Evolutionary conservation across 2,888 invertebrate species (phyloP), one percentile per base, ranked within the genome.

Genomic region (Ornithoptera priamus): DNA sequence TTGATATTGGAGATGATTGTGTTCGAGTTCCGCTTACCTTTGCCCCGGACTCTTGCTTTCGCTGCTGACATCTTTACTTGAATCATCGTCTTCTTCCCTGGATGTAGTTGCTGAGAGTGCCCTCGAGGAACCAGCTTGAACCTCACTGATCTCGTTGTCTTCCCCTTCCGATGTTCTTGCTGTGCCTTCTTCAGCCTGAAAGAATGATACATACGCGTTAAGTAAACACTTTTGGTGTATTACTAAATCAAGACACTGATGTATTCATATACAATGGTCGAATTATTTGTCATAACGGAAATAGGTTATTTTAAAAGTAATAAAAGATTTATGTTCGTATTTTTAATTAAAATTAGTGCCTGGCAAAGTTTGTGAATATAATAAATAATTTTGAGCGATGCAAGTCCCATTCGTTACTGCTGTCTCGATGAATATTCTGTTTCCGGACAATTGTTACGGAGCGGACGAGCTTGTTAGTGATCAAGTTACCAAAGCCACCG

Each of bases 11-110:
- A 53, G 18, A n/a, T n/a, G n/a, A 15, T 46, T 15, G 15, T 46
- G 10, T 46, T 53, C 1, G 6, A 53, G 6, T 12, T n/a, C n/a
- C 71, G 75, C 82, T 82, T 85, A 95, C 95, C 95, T 94, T 84
- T 95, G 95, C 78, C 94, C 95, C 62, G 95, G 95, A 81, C 95
- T 95, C 80, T 95, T 95, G 89, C 94, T 94, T 76, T 95, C 95
- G 65, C 94, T 94, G 81, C 95, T 95, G 77, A 94, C 94, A 76
- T 95, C 95, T 81, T 94, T 94, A 80, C 94, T 95, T 75, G 94
- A 95, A 82, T 95, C 94, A 75, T 96, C 96, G 75, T 96, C 94
- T 62, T 96, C 96, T 78, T 95, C 95, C 73, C 95, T 94, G 67
- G 95, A 95, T 30, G 95, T 94, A 70, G 94, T 94, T 75, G 94